These are phyloP conservation scores for Cherax quadricarinatus DNA, from an alignment of 1,140 invertebrate species.

Conservation along the genomic window DNA sequence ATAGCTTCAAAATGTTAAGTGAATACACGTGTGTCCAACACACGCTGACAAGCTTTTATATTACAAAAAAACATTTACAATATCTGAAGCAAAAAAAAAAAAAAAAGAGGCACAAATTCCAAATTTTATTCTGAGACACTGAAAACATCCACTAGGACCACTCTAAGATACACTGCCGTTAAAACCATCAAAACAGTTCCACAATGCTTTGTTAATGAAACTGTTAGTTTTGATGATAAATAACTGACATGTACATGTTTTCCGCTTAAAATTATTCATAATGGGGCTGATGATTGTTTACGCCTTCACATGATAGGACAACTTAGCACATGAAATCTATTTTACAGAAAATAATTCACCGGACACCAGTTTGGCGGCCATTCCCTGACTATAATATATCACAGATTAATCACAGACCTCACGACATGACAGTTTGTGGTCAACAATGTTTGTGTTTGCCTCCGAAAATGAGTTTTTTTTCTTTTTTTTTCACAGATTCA, in stretches of 20 bases:
- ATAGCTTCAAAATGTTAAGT: background rate
- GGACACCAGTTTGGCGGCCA: constrained; percentile 17
- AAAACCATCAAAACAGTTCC: constrained; percentile 15
- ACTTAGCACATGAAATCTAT: background rate
- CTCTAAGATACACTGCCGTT: background rate
- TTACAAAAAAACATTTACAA: background rate
- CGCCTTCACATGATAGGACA: constrained; percentile 1
- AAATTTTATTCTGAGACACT: background rate
- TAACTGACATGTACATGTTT: background rate
- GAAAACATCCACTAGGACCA: background rate
- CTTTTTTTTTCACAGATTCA: too few species aligned
- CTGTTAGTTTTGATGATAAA: too few species aligned
- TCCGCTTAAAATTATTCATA: constrained; percentile 8
- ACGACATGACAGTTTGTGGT: constrained; percentile 9
- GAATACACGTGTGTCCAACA: background rate
- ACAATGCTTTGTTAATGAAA: background rate
- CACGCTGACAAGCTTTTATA: background rate
- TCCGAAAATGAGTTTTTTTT: background rate
- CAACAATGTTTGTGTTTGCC: background rate
- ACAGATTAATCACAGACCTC: constrained; percentile 48
- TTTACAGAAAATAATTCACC: constrained; percentile 31
- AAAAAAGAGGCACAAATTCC: background rate
- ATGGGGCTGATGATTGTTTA: background rate
- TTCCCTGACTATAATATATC: constrained; percentile 44
- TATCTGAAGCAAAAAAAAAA: background rate